These are phyloP conservation scores for Rynchops niger DNA, from an alignment of 2,113 vertebrate species.

Conservation along the genomic window DNA sequence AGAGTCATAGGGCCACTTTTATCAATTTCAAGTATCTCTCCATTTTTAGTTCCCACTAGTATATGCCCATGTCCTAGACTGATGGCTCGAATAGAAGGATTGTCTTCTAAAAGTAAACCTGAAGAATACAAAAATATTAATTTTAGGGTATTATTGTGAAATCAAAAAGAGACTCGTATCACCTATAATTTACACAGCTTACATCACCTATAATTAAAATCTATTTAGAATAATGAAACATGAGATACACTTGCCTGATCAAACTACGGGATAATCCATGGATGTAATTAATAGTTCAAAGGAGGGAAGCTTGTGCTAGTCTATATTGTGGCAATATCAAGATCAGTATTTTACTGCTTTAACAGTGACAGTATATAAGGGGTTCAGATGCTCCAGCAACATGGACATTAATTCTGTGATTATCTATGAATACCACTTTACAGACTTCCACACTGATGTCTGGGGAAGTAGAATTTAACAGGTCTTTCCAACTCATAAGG, in stretches of 20 bases:
- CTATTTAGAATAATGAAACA: neutral
- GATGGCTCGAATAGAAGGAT: conserved; percentile 95
- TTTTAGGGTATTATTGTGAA: neutral
- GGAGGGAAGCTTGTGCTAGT: neutral
- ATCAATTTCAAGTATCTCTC: conserved; percentile 96
- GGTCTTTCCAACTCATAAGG: neutral
- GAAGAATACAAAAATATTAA: neutral
- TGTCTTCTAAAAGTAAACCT: conserved; percentile 96
- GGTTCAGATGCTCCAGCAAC: neutral
- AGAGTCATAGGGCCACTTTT: conserved; percentile 95
- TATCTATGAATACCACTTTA: neutral
- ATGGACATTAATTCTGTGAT: neutral
- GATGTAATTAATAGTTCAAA: neutral
- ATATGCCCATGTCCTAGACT: conserved; percentile 95
- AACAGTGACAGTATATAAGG: neutral
- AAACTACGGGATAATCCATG: neutral
- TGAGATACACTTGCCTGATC: neutral
- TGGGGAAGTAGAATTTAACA: neutral
- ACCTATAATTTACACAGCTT: neutral
- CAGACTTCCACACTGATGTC: neutral
- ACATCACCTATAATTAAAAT: neutral
- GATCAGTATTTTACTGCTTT: neutral
- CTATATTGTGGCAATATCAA: neutral
- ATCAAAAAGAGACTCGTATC: neutral
- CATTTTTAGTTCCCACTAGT: conserved; percentile 95